Evolutionary conservation across 1,140 invertebrate genomes (phyloP).

Genomic region (Leptopilina clavipes): DNA sequence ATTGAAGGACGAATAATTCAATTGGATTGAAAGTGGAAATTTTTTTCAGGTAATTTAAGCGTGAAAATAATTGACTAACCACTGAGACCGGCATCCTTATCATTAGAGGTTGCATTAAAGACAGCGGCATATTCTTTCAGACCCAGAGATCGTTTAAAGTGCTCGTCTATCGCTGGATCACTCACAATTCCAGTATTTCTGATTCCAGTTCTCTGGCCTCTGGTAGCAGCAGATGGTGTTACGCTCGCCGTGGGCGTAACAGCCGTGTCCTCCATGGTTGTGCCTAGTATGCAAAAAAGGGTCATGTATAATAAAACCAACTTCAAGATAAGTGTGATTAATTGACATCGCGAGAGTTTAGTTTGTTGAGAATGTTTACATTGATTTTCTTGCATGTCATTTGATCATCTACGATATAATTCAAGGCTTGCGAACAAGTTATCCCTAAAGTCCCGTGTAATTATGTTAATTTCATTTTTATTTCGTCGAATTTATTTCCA

Average conservation of each 20-base stretch:
- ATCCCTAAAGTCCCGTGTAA: not conserved
- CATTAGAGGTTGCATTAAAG: slow-evolving; percentile 78
- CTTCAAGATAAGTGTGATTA: slow-evolving; percentile 7
- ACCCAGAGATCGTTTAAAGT: slow-evolving; percentile 94
- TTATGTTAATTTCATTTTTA: too few relatives aligned
- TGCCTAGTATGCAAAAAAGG: slow-evolving; percentile 55
- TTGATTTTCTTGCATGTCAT: not conserved
- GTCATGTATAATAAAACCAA: not conserved
- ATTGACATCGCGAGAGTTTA: not conserved
- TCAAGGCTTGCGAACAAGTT: not conserved
- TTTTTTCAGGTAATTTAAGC: not conserved
- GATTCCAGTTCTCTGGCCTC: slow-evolving; percentile 67
- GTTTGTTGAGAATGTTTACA: slow-evolving; percentile 12
- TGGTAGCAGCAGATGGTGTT: slow-evolving; percentile 66
- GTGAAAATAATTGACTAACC: slow-evolving; percentile 53
- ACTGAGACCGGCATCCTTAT: slow-evolving; percentile 71
- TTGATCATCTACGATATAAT: not conserved
- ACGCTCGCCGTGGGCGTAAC: slow-evolving; percentile 66
- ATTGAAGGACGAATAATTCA: too few relatives aligned
- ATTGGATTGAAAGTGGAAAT: too few relatives aligned
- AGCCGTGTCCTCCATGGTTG: slow-evolving; percentile 69
- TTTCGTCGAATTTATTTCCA: too few relatives aligned
- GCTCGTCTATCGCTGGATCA: slow-evolving; percentile 95
- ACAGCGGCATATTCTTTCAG: slow-evolving; percentile 87
- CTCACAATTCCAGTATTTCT: slow-evolving; percentile 70